Evolutionary conservation across 2,888 invertebrate genomes (phyloP), one percentile per base, ranked within the genome.

Genomic region (Drosophila paranaensis): DNA sequence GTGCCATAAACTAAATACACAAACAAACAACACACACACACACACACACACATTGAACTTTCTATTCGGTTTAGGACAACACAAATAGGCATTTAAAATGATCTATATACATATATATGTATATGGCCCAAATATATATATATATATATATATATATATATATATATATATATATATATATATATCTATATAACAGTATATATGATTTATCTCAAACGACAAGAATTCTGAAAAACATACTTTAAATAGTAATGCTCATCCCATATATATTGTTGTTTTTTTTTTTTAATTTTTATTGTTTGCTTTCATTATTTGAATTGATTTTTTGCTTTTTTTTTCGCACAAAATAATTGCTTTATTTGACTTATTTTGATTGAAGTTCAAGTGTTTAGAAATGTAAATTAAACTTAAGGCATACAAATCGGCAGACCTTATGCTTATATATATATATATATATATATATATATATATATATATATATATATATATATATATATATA

Each of bases 51-150:
- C 55, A 75, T 60, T 62, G 53, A 81, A 84, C 78, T 81, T 89
- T 82, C 55, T 54, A 58, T 63, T 51, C 77, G 85, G 75, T 75
- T 78, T 81, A 81, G 76, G 78, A 76, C 74, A 72, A 89, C 81
- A 80, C 76, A 89, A 74, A 82, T 73, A 80, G 86, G 84, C 86
- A 90, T 77, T 80, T 81, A 81, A 84, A 70, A 72, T 46, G 27
- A 48, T 42, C 33, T 46, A 63, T 56, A 53, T 43, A 51, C 61
- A 63, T 60, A 54, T 57, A 48, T 60, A 43, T 45, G 51, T 60
- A 46, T 56, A 27, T 37, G 48, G 13, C 14, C 16, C 6, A 13
- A 11, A 27, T 27, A 46, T 46, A 27, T 46, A 45, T 20, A 46
- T 66, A 45, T 30, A 53, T 43, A 61, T 62, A 53, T 37, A 30